These are phyloP conservation scores for Pyrocephalus nanus DNA, from an alignment of 2,797 vertebrate species.

Conservation along the genomic window DNA sequence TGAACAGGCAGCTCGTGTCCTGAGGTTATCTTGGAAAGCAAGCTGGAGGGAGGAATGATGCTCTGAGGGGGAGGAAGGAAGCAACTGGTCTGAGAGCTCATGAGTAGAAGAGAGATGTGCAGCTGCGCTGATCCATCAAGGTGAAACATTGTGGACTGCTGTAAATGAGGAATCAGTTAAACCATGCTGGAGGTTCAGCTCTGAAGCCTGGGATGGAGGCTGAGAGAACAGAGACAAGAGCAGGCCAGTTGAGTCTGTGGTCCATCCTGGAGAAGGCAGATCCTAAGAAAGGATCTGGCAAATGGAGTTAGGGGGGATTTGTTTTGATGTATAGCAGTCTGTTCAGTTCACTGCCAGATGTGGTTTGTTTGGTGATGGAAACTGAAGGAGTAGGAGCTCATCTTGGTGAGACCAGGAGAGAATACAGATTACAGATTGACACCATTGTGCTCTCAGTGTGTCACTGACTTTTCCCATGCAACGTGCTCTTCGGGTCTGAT, in stretches of 20 bases:
- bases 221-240: rapidly evolving
- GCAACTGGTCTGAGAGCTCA: neutral
- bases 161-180: neutral
- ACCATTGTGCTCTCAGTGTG: neutral
- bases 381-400: neutral
- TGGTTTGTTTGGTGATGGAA: slow-evolving; percentile 25
- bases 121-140: neutral
- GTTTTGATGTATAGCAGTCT: neutral
- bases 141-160: neutral
- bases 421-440: neutral
- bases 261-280: neutral
- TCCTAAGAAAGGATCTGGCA: neutral
- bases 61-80: neutral
- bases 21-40: neutral
- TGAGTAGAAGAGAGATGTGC: neutral
- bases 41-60: neutral
- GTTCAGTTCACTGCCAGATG: neutral
- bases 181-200: neutral
- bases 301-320: neutral
- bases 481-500: neutral
- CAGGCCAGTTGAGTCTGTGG: neutral
- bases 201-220: neutral
- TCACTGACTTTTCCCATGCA: neutral
- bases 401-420: neutral
- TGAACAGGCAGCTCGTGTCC: neutral